Evolutionary conservation across 2,888 invertebrate genomes (phyloP).

Genomic region (Euproctis similis): DNA sequence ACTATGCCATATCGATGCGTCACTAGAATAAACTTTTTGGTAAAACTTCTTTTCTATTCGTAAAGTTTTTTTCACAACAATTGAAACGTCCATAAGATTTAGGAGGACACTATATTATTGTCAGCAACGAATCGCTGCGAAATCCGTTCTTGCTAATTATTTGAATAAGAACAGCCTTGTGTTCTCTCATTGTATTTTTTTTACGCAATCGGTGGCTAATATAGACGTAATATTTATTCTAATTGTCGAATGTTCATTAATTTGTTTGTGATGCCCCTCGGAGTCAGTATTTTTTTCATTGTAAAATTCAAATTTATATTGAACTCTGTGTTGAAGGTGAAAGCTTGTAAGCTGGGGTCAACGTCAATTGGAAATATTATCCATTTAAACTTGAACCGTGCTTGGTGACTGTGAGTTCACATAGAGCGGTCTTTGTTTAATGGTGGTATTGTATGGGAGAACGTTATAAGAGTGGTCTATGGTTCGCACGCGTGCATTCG

Average conservation of each 20-base stretch:
- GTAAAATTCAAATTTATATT: conserved; percentile 11
- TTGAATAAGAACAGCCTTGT: conserved; percentile 41
- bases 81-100: conserved; percentile 19
- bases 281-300: conserved; percentile 13
- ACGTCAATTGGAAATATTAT: conserved; percentile 3
- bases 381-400: conserved; percentile 10
- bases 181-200: conserved; percentile 37
- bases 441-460: conserved; percentile 25
- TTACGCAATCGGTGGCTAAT: conserved; percentile 41
- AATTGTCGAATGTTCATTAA: conserved; percentile 58
- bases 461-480: conserved; percentile 30
- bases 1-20: no score
- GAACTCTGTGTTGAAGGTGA: conserved; percentile 11
- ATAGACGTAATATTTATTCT: conserved; percentile 31
- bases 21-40: no score
- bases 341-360: conserved; percentile 9
- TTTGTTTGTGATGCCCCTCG: conserved; percentile 36
- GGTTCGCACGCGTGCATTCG: conserved; percentile 33
- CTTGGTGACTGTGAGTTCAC: conserved; percentile 10
- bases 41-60: no score
- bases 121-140: conserved; percentile 18
- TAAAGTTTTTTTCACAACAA: no score
- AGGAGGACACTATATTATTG: conserved; percentile 20
- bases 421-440: conserved; percentile 12
- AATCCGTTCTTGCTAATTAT: conserved; percentile 28